phyloP scores from a whole-genome alignment of 1,140 invertebrate species.

The Schlechtendalia chinensis region DNA sequence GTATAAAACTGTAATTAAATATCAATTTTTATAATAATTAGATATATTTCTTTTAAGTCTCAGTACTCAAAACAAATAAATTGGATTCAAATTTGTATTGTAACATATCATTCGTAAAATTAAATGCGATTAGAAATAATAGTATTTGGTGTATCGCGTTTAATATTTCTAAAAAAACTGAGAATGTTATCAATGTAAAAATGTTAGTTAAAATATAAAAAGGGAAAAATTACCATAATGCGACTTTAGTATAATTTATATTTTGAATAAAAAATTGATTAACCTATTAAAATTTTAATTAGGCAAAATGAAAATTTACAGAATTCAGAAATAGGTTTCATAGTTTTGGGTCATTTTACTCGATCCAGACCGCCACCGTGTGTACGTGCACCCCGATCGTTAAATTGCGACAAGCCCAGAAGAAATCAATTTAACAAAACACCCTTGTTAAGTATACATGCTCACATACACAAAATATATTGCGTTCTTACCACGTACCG shows the following conservation, averaged over 20 bases:
- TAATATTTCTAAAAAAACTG: too few relatives aligned
- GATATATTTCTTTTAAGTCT: too few relatives aligned
- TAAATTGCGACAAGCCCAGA: neutral
- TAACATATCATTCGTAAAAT: too few relatives aligned
- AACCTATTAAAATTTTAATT: neutral
- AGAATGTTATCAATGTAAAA: too few relatives aligned
- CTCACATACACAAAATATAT: neutral
- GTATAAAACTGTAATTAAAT: too few relatives aligned
- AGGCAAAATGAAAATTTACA: neutral
- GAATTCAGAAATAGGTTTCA: neutral
- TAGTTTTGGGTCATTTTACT: neutral
- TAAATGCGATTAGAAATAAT: too few relatives aligned
- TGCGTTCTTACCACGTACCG: neutral
- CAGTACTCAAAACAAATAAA: too few relatives aligned
- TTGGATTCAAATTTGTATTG: too few relatives aligned
- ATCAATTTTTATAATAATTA: too few relatives aligned
- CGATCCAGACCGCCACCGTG: neutral
- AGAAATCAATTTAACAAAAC: constrained; percentile 24
- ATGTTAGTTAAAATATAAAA: too few relatives aligned
- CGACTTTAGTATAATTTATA: neutral
- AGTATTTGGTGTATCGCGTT: too few relatives aligned
- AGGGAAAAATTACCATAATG: too few relatives aligned
- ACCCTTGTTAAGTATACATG: neutral
- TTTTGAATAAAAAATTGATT: neutral
- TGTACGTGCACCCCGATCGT: neutral